These are phyloP conservation scores for Axis porcinus DNA, from an alignment of 2,113 vertebrate genomes.

Conservation along the genomic window DNA sequence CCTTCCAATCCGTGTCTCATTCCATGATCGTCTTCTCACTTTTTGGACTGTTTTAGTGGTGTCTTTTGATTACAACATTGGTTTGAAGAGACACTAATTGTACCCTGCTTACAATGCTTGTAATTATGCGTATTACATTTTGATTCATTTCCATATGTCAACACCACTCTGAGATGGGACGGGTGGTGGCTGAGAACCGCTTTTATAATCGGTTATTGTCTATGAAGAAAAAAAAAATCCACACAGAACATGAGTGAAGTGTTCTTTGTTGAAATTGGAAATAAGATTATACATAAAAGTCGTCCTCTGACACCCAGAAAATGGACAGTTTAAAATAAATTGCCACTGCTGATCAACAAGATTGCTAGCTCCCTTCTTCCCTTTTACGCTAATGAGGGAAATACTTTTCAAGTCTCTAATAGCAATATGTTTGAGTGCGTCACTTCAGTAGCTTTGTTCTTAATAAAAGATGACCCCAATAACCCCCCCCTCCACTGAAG, in stretches of 20 bases:
- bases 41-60: slow-evolving; percentile 77
- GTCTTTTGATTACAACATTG: slow-evolving; percentile 86
- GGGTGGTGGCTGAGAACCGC: slow-evolving; percentile 45
- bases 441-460: slow-evolving; percentile 86
- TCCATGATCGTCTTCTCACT: slow-evolving; percentile 42
- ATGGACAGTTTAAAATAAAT: slow-evolving; percentile 88
- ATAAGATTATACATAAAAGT: slow-evolving; percentile 88
- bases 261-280: slow-evolving; percentile 88
- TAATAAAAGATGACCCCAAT: slow-evolving; percentile 93
- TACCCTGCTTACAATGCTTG: slow-evolving; percentile 85
- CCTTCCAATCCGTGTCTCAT: slow-evolving; percentile 48
- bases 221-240: slow-evolving; percentile 66
- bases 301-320: slow-evolving; percentile 85
- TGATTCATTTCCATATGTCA: slow-evolving; percentile 90
- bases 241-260: slow-evolving; percentile 81
- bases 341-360: slow-evolving; percentile 83
- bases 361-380: slow-evolving; percentile 82
- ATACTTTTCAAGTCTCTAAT: slow-evolving; percentile 81
- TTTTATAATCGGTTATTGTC: slow-evolving; percentile 86
- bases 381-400: slow-evolving; percentile 84
- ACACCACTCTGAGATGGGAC: slow-evolving; percentile 79
- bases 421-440: slow-evolving; percentile 83
- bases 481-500: slow-evolving; percentile 59
- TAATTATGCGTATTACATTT: slow-evolving; percentile 90
- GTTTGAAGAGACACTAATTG: slow-evolving; percentile 89